Evolutionary conservation across 2,113 vertebrate species (phyloP).

Genomic region (Neolamprologus toae): DNA sequence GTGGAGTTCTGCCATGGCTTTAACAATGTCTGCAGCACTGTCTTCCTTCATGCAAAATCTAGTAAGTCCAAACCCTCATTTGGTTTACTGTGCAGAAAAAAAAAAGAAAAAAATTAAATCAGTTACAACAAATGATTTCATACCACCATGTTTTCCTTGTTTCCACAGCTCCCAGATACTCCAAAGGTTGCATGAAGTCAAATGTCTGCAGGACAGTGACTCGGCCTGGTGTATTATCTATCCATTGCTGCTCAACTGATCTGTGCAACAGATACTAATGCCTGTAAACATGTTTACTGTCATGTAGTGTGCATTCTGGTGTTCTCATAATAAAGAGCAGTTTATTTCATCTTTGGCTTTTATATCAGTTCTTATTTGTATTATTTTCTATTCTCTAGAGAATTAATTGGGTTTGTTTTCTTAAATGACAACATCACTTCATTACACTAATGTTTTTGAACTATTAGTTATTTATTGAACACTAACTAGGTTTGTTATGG

Average conservation of each 20-base stretch:
- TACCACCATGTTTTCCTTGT: neutral
- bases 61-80: neutral
- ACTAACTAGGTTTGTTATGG: neutral
- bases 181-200: neutral
- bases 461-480: neutral
- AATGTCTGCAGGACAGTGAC: fast-evolving
- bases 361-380: neutral
- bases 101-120: neutral
- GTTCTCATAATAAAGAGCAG: neutral
- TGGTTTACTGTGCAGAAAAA: neutral
- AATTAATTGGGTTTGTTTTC: neutral
- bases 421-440: neutral
- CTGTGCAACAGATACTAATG: neutral
- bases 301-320: neutral
- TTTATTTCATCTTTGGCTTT: neutral
- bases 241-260: neutral
- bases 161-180: neutral
- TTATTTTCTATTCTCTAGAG: neutral
- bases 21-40: neutral
- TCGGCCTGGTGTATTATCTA: fast-evolving
- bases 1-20: neutral
- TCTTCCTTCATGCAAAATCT: neutral
- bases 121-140: neutral
- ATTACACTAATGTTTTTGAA: neutral
- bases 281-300: neutral